These are phyloP conservation scores for Griposia aprilina DNA, from an alignment of 2,888 invertebrate species.

Conservation along the genomic window DNA sequence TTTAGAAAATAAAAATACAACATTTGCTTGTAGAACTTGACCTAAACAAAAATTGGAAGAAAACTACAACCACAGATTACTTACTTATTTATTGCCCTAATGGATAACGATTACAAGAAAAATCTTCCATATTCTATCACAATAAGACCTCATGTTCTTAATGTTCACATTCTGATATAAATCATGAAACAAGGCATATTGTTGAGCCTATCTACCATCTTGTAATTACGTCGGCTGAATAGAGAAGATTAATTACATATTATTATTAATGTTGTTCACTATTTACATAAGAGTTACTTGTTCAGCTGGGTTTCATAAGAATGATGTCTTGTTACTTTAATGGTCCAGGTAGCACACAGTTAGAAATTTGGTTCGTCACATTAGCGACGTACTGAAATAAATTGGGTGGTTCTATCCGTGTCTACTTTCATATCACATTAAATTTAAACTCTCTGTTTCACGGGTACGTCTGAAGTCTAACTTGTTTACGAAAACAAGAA, in stretches of 20 bases:
- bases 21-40: not conserved
- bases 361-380: not conserved
- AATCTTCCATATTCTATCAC: slow-evolving; percentile 17
- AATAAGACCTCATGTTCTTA: slow-evolving; percentile 18
- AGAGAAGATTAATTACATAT: slow-evolving; percentile 58
- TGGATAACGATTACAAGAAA: slow-evolving; percentile 15
- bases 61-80: not conserved
- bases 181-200: slow-evolving; percentile 51
- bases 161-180: slow-evolving; percentile 40
- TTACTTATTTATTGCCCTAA: not conserved
- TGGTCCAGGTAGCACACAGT: too few relatives aligned
- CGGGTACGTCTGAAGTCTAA: not conserved
- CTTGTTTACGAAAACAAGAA: too few relatives aligned
- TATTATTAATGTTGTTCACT: slow-evolving; percentile 43
- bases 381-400: not conserved
- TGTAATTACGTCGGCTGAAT: slow-evolving; percentile 59
- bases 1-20: not conserved
- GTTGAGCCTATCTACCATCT: slow-evolving; percentile 54
- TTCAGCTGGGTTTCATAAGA: slow-evolving; percentile 6
- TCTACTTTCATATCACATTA: too few relatives aligned
- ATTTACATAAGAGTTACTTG: slow-evolving; percentile 38
- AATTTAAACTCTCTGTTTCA: too few relatives aligned
- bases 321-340: too few relatives aligned
- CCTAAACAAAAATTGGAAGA: not conserved
- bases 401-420: too few relatives aligned